These are phyloP conservation scores for Malurus alboscapulatus DNA, from an alignment of 2,113 vertebrate species.

Conservation along the genomic window DNA sequence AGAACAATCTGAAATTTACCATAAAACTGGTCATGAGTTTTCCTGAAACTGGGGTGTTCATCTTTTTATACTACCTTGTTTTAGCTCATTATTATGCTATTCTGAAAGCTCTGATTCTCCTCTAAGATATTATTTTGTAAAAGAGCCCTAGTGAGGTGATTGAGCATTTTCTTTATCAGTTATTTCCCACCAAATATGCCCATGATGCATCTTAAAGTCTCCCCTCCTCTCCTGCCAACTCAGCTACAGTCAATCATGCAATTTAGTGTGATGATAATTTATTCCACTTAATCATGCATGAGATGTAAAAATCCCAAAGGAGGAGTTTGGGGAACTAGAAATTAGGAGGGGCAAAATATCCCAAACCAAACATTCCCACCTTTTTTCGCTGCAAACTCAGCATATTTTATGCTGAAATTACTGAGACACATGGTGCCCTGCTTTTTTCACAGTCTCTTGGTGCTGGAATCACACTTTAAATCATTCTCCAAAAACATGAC, in stretches of 20 bases:
- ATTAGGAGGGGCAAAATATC: neutral
- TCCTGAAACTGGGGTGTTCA: neutral
- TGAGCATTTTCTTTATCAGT: neutral
- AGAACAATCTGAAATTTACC: neutral
- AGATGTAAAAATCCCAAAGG: conserved; percentile 1
- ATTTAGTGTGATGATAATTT: conserved; percentile 24
- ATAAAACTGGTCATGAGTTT: neutral
- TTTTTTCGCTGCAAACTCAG: conserved; percentile 40
- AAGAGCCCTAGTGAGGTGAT: neutral
- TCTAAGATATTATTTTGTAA: neutral
- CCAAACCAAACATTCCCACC: conserved; percentile 7
- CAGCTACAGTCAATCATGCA: neutral
- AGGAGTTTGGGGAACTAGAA: neutral
- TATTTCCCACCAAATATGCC: neutral
- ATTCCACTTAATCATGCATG: conserved; percentile 23
- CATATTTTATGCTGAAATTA: conserved; percentile 4
- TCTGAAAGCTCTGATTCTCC: neutral
- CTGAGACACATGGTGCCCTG: conserved; percentile 11
- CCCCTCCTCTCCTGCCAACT: neutral
- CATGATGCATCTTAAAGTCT: neutral
- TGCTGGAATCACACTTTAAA: conserved; percentile 53
- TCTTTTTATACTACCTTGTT: neutral
- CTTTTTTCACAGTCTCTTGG: neutral
- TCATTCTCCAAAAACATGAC: conserved; percentile 39
- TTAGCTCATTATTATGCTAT: neutral